Evolutionary conservation across 1,140 invertebrate genomes (phyloP).

Genomic region (Saccostrea cuccullata): DNA sequence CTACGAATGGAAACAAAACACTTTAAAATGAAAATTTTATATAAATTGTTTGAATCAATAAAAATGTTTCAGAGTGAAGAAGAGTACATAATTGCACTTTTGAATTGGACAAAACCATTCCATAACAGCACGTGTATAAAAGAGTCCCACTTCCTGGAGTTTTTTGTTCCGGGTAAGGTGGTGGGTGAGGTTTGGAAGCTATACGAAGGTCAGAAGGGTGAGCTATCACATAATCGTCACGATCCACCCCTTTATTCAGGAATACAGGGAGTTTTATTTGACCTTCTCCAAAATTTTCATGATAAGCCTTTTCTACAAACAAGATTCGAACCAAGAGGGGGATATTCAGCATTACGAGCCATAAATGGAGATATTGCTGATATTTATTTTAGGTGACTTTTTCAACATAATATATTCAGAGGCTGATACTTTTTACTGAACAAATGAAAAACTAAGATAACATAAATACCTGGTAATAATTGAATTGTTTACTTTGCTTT

Average conservation of each 20-base stretch:
- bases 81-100: background rate
- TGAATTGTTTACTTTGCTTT: no score
- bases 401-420: background rate
- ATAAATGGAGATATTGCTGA: background rate
- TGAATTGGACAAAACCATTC: conserved; percentile 24
- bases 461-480: no score
- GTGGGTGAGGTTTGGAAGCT: conserved; percentile 38
- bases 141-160: background rate
- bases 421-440: no score
- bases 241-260: background rate
- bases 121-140: background rate
- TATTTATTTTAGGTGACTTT: conserved; percentile 36
- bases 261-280: background rate
- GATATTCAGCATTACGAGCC: conserved; percentile 30
- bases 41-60: no score
- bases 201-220: background rate
- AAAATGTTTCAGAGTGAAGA: background rate
- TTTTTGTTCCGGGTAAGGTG: background rate
- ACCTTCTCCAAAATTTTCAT: conserved; percentile 38
- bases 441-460: no score
- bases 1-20: no score
- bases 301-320: conserved; percentile 33
- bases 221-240: conserved; percentile 20
- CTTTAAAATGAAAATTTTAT: no score
- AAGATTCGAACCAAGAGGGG: conserved; percentile 42